Base-by-base conservation (phyloP, 2,888 invertebrate genomes). In the Scaptodrosophila latifasciaeformis region DNA sequence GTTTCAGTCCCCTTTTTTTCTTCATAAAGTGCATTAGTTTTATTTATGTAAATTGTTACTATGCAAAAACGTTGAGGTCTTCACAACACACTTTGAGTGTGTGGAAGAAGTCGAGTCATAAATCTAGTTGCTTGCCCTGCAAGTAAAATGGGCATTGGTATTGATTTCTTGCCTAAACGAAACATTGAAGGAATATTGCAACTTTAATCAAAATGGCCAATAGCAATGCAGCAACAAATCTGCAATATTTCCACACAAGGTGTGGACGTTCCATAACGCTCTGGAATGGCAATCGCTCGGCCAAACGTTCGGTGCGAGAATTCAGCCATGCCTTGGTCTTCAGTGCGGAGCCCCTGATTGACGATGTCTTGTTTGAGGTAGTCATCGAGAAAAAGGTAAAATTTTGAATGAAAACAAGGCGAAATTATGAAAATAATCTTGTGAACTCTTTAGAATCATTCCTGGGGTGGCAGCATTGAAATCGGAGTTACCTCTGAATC, bases 291-390 rank as follows among this genome's bases (percentile, higher is more conserved):
- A 93, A 93, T 86, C 90, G 91, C 57, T 96, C 96, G 24, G 96
- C 96, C 13, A 89, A 91, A 59, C 88, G 95, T 72, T 92, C 91
- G 83, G 91, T 92, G 75, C 91, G 92, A 50, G 94, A 95, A 83
- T 96, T 94, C 83, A 95, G 95, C 86, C 92, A 94, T 87, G 96
- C 95, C n/a, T 87, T 96, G 65, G 94, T 95, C 19, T 89, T 96
- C 65, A 93, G 94, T 77, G 91, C 92, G 3, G 92, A 93, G 70
- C 93, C 95, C 2, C 87, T 96, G 21, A 87, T 89, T 59, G 93
- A 95, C 84, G 94, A 96, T 88, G 90, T 92, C 61, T 87, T 95
- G 52, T 96, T 96, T 85, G 94, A 95, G 89, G 92, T 96, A 62
- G 90, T 92, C 78, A 93, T 96, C 81, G 95, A 96, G 83, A 92